Evolutionary conservation across 2,113 vertebrate species (phyloP).

Genomic region (Accipiter virgatus): DNA sequence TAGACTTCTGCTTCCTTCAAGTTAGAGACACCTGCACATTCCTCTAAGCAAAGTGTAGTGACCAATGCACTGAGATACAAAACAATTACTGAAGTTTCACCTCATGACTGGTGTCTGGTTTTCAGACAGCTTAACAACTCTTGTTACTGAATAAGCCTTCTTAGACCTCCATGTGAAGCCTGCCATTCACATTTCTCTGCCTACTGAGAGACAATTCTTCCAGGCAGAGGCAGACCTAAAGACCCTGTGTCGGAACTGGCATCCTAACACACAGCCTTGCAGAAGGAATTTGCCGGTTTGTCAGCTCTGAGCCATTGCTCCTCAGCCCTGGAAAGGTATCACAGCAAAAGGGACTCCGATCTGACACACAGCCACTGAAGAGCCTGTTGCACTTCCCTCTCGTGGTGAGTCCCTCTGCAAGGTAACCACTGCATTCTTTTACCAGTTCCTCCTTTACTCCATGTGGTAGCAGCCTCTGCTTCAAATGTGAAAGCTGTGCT

Average conservation of each 20-base stretch:
- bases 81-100: neutral
- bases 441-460: neutral
- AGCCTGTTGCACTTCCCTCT: neutral
- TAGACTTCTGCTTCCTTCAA: neutral
- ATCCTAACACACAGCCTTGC: neutral
- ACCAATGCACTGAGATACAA: neutral
- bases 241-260: neutral
- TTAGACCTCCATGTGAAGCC: neutral
- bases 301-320: neutral
- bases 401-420: neutral
- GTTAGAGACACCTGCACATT: neutral
- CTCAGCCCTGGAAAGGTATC: neutral
- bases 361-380: rapidly evolving
- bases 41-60: neutral
- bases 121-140: neutral
- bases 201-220: neutral
- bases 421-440: neutral
- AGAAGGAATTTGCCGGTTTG: neutral
- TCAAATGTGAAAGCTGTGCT: neutral
- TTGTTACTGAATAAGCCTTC: neutral
- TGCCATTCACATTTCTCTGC: neutral
- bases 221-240: neutral
- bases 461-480: neutral
- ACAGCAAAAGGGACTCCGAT: neutral
- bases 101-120: neutral